phyloP scores from a whole-genome alignment of 2,888 invertebrate genomes.

The Rhyacophila evoluta region DNA sequence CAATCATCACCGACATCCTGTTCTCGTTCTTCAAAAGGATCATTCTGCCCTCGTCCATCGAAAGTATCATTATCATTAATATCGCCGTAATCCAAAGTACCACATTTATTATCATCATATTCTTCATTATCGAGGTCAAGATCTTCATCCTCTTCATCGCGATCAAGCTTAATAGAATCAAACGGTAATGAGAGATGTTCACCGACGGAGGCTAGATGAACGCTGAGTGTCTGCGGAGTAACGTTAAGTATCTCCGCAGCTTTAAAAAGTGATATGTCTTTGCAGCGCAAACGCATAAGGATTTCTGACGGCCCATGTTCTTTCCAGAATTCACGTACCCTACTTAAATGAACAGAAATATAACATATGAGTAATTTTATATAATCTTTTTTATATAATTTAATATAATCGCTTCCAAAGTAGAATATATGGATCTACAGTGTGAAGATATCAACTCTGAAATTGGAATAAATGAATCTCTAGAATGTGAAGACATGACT shows the following conservation, averaged over 20 bases:
- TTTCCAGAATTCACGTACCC: constrained; percentile 81
- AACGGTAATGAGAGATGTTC: constrained; percentile 1
- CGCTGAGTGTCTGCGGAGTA: constrained; percentile 79
- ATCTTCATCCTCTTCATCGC: constrained; percentile 4
- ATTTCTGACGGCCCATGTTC: constrained; percentile 82
- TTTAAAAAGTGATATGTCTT: constrained; percentile 78
- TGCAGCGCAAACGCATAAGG: constrained; percentile 76
- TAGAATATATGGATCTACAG: too few relatives aligned
- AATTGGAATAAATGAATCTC: too few relatives aligned
- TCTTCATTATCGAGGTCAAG: constrained; percentile 23
- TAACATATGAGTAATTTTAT: too few relatives aligned
- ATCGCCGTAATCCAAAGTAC: neutral
- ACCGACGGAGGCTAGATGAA: constrained; percentile 66
- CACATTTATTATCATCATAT: constrained; percentile 15
- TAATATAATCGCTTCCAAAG: too few relatives aligned
- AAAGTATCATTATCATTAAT: neutral
- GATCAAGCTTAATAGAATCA: constrained; percentile 2
- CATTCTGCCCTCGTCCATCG: neutral
- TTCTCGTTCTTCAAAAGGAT: neutral
- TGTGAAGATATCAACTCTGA: too few relatives aligned
- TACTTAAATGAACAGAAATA: constrained; percentile 55
- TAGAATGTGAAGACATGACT: too few relatives aligned
- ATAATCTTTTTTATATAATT: too few relatives aligned
- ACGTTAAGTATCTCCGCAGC: constrained; percentile 83
- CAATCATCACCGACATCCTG: neutral